Base-by-base conservation (phyloP, 1,140 invertebrate species). In the Apolygus lucorum region DNA sequence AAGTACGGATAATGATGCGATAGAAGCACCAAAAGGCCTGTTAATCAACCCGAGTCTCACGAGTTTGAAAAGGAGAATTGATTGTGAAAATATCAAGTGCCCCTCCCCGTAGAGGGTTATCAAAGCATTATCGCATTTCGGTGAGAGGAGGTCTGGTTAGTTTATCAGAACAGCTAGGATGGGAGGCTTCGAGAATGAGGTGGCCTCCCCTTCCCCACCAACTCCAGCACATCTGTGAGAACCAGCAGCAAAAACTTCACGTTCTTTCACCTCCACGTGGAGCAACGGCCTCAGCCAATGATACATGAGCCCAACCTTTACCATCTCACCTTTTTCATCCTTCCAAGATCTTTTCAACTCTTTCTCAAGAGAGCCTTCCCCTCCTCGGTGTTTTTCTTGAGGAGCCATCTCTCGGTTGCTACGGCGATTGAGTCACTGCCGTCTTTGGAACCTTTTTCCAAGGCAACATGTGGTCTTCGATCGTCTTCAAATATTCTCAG, bases 301-400 rank as follows among this genome's bases (percentile, higher is more conserved):
- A 28, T 68, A 27, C 28, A 68, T 63, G 49, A 28, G 27, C 49
- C 25, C 68, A 62, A 52, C 24, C 59, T 63, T 65, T 65, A 25
- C n/a, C 27, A 29, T 65, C 52, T 69, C 63, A 26, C 26, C 22
- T 26, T 67, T 63, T 67, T 59, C 26, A 22, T 68, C 24, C 1
- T 69, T 54, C 28, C 22, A n/a, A n/a, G 17, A 17, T 42, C 34
- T 42, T 42, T 42, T 42, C n/a, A n/a, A n/a, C n/a, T n/a, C n/a
- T n/a, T n/a, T n/a, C n/a, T n/a, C n/a, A n/a, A n/a, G n/a, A n/a
- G n/a, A n/a, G n/a, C n/a, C n/a, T n/a, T n/a, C n/a, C n/a, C n/a
- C n/a, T n/a, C n/a, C n/a, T n/a, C n/a, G n/a, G n/a, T n/a, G n/a
- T n/a, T n/a, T n/a, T n/a, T n/a, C n/a, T n/a, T n/a, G n/a, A n/a